Conservation (phyloP, 2,888 invertebrate genomes). For the Apotomis turbidana region DNA sequence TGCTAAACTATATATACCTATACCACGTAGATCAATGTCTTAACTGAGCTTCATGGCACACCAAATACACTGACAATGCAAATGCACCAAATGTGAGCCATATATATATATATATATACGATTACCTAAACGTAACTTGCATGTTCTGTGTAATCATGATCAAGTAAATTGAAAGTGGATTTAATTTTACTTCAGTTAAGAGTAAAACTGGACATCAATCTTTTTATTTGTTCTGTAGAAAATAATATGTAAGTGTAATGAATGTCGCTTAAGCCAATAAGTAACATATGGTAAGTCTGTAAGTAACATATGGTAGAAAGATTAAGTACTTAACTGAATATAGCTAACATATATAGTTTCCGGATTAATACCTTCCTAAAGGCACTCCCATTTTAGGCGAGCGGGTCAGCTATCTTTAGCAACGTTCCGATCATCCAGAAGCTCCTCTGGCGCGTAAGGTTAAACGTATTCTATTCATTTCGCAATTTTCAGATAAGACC, state of each 20-base stretch:
- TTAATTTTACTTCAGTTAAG: background rate
- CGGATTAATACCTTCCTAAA: conserved; percentile 11
- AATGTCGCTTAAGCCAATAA: no score
- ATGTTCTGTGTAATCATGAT: conserved; percentile 1
- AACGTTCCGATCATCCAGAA: conserved; percentile 19
- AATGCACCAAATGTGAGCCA: conserved; percentile 26
- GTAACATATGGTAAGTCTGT: background rate
- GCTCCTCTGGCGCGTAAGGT: conserved; percentile 12
- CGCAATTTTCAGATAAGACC: conserved; percentile 17
- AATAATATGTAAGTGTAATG: background rate
- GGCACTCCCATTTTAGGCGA: conserved; percentile 13
- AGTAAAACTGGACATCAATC: background rate
- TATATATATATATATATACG: background rate
- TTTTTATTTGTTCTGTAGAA: background rate
- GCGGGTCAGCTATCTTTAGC: conserved; percentile 32
- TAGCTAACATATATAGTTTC: conserved; percentile 5
- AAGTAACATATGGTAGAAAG: background rate
- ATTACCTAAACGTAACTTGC: conserved; percentile 3
- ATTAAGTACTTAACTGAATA: background rate
- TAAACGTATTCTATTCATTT: conserved; percentile 16
- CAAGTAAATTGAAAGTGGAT: background rate
- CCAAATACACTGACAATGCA: conserved; percentile 16
- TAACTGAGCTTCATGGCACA: conserved; percentile 32
- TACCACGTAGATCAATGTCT: conserved; percentile 31
- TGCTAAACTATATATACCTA: conserved; percentile 13